A percentile compares a stretch with the other conserved stretches of the same genome.
phyloP scores from a whole-genome alignment of 1,140 invertebrate species.

The Parasteatoda tepidariorum region DNA sequence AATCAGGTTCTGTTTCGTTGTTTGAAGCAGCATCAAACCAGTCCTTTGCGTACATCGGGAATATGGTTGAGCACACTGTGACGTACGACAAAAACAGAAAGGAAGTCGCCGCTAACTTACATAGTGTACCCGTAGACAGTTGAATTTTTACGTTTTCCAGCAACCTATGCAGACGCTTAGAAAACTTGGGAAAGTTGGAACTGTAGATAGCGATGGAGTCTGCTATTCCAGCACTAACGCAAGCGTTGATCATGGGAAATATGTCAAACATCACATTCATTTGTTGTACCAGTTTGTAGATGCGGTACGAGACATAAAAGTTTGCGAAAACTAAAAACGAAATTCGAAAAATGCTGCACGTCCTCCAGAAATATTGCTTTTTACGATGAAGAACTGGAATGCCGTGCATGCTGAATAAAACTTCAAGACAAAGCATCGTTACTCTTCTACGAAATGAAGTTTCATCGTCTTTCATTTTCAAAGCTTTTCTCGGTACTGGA shows the following conservation, averaged over 20 bases:
- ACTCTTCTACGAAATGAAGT: background rate
- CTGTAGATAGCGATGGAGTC: slow-evolving; percentile 1
- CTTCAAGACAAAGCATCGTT: background rate
- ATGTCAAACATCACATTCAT: slow-evolving; percentile 36
- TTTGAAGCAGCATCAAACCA: slow-evolving; percentile 21
- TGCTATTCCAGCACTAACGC: slow-evolving; percentile 20
- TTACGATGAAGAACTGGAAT: background rate
- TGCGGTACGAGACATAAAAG: slow-evolving; percentile 17
- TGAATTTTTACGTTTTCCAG: background rate
- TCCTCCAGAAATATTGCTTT: too few relatives aligned
- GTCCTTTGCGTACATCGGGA: slow-evolving; percentile 13
- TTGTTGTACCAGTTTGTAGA: slow-evolving; percentile 16
- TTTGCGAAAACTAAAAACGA: background rate
- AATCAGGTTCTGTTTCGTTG: slow-evolving; percentile 9
- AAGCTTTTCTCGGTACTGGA: background rate
- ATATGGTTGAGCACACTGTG: background rate
- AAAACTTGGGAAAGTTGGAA: slow-evolving; percentile 22
- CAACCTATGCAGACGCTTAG: background rate
- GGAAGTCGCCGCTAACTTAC: background rate
- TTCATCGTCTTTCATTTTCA: background rate
- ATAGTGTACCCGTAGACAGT: background rate
- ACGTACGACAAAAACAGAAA: background rate
- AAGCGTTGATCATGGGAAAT: slow-evolving; percentile 39
- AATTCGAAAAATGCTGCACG: background rate
- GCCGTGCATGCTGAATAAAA: slow-evolving; percentile 26